Base-by-base conservation (phyloP, 64 coral and sea anemone genomes). In the Trachythela sp. region DNA sequence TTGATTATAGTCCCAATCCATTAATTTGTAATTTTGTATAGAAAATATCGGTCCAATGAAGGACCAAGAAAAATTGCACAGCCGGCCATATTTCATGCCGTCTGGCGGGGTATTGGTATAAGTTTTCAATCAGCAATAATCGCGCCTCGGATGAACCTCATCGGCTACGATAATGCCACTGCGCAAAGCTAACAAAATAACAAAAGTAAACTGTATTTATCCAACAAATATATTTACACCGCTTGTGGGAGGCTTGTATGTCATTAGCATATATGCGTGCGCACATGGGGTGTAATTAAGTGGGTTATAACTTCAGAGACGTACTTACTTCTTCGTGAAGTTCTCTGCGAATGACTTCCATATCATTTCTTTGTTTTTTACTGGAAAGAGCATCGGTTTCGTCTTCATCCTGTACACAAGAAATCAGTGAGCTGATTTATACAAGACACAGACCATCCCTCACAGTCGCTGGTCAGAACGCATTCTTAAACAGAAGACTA, bases 321-420 rank as follows among this genome's bases (percentile, higher is more conserved):
- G 31, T 34, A 89, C 87, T 86, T 56, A 95, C 94, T 77, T 90
- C 83, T 2, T 91, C 67, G 39, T 93, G 37, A 32, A 93, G 93
- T 58, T 90, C 89, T 54, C 77, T 93, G 37, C 91, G 85, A 85
- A 95, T 85, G 22, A 56, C 60, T 36, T 94, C 92, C 40, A 99
- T 94, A 37, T 99, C 89, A 67, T 54, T 64, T 91, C 58, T 91
- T 89, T 85, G 39, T 72, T 77, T 54, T 38, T 56, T 42, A 41
- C 87, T 85, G 0, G 85, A 26, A 33, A 52, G 86, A 77, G 75
- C 76, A 90, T 97, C 92, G 22, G 72, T 40, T 54, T 99, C 96
- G 91, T 99, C 96, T 40, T 95, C 96, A 85, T 99, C 96, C 96
- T 99, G 30, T 33, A 88, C 13, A 84, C 22, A 64, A 64, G 20